Percentiles rank a stretch among this genome's conserved stretches.
These are phyloP conservation scores for Limnephilus marmoratus DNA, from an alignment of 2,888 invertebrate species.

Conservation along the genomic window DNA sequence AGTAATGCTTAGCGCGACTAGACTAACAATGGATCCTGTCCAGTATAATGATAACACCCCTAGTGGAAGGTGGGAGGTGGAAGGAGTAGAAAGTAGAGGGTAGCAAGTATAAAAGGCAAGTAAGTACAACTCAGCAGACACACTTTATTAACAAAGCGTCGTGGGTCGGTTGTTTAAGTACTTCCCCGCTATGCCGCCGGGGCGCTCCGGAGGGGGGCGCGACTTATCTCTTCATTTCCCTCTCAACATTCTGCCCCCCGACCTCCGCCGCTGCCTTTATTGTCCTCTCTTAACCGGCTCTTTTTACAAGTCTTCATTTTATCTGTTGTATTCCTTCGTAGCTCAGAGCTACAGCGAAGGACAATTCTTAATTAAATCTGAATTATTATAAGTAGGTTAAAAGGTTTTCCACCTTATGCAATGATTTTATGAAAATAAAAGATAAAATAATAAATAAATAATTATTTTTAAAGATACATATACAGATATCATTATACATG, in stretches of 20 bases:
- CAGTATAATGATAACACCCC: background rate
- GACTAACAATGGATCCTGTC: slow-evolving; percentile 8
- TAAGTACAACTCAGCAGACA: slow-evolving; percentile 28
- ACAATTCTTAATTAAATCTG: background rate
- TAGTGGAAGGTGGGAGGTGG: background rate
- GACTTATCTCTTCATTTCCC: slow-evolving; percentile 55
- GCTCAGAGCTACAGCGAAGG: background rate
- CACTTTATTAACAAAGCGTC: slow-evolving; percentile 43
- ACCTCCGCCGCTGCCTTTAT: slow-evolving; percentile 17
- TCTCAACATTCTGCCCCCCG: slow-evolving; percentile 36
- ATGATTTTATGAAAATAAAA: background rate
- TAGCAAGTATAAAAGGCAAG: background rate
- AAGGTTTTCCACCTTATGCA: background rate
- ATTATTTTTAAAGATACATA: too few relatives aligned
- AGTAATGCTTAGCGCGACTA: slow-evolving; percentile 6
- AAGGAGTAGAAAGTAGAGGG: background rate
- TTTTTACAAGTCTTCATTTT: slow-evolving; percentile 27
- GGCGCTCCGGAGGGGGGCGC: slow-evolving; percentile 11
- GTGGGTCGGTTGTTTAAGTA: slow-evolving; percentile 20
- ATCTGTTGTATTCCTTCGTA: background rate
- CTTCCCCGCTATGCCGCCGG: slow-evolving; percentile 7
- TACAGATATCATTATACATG: too few relatives aligned
- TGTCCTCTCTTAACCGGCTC: slow-evolving; percentile 30
- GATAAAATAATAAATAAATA: too few relatives aligned
- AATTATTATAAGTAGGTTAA: background rate